Conservation (phyloP, 2,113 vertebrate species). For the Paradisaea rubra region DNA sequence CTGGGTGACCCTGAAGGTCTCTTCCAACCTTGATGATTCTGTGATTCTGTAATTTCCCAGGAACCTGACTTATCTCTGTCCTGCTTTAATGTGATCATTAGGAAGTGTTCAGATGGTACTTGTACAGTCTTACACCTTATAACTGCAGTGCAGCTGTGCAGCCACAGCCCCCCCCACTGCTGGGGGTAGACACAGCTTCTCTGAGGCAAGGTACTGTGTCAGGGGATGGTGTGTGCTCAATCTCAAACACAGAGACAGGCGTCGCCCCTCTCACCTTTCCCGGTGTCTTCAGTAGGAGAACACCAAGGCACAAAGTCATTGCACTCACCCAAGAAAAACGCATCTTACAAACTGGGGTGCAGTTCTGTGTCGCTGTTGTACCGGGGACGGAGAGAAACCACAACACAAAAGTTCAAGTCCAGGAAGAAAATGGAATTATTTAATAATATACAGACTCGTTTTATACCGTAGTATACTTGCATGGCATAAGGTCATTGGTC, state of each 20-base stretch:
- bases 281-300: not conserved
- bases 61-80: not conserved
- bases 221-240: not conserved
- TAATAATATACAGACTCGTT: too few relatives aligned
- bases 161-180: not conserved
- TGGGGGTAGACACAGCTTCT: not conserved
- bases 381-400: too few relatives aligned
- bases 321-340: not conserved
- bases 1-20: not conserved
- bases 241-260: not conserved
- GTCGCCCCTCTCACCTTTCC: rapidly evolving
- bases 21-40: not conserved
- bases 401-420: too few relatives aligned
- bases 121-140: not conserved
- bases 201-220: rapidly evolving
- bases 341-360: not conserved
- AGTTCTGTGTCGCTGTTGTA: not conserved
- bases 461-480: too few relatives aligned
- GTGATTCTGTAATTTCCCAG: not conserved
- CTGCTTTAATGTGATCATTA: not conserved
- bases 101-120: not conserved
- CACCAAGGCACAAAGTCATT: not conserved
- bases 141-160: not conserved
- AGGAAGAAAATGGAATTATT: too few relatives aligned
- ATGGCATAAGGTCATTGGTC: too few relatives aligned